These are phyloP conservation scores for Eulithis prunata DNA, from an alignment of 2,888 invertebrate genomes.

Conservation along the genomic window DNA sequence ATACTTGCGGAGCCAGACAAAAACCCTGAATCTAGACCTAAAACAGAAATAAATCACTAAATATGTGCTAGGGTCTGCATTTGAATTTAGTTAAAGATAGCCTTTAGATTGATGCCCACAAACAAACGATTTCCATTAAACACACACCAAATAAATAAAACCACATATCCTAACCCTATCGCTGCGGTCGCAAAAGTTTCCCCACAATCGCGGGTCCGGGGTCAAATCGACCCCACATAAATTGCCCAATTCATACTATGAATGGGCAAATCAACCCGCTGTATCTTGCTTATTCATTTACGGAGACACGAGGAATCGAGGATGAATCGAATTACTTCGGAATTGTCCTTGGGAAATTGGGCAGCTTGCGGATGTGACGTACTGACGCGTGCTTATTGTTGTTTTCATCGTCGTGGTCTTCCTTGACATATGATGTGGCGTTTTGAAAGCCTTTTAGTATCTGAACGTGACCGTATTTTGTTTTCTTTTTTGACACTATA, in stretches of 20 bases:
- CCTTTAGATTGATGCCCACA: not conserved
- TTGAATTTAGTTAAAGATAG: too few relatives aligned
- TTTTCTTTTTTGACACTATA: too few relatives aligned
- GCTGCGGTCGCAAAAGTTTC: slow-evolving; percentile 41
- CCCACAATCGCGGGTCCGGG: slow-evolving; percentile 43
- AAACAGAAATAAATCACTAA: too few relatives aligned
- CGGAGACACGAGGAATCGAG: slow-evolving; percentile 32
- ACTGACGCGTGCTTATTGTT: slow-evolving; percentile 5
- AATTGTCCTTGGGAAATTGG: slow-evolving; percentile 30
- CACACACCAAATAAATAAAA: slow-evolving; percentile 19
- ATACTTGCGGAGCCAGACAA: too few relatives aligned
- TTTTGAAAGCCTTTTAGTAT: too few relatives aligned
- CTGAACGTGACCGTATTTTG: too few relatives aligned
- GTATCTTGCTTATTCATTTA: slow-evolving; percentile 54
- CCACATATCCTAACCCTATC: slow-evolving; percentile 21
- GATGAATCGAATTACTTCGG: slow-evolving; percentile 52
- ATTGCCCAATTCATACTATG: slow-evolving; percentile 62
- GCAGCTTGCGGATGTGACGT: slow-evolving; percentile 19
- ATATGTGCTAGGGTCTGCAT: too few relatives aligned
- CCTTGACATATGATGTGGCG: not conserved
- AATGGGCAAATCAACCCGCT: slow-evolving; percentile 57
- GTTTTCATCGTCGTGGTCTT: not conserved
- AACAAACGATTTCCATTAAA: slow-evolving; percentile 9
- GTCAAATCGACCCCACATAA: slow-evolving; percentile 48
- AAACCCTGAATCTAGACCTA: too few relatives aligned